Base-by-base conservation (phyloP, 2,888 invertebrate species). In the Bibio marci region DNA sequence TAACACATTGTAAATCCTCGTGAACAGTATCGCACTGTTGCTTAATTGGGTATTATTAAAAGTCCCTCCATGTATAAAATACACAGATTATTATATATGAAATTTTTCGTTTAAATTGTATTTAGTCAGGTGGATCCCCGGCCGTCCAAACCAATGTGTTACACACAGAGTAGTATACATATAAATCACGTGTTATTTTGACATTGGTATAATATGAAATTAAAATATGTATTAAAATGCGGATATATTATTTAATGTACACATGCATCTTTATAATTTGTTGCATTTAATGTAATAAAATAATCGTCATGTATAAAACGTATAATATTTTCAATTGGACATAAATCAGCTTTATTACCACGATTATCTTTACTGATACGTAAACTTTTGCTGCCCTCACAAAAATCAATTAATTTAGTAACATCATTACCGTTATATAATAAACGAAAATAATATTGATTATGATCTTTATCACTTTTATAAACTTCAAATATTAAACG, bases 401-500 rank as follows among this genome's bases (percentile, higher is more conserved):
- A 92, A 54, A 91, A 91, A 47, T 73, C 73, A 27, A 88, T 69
- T 48, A 76, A 72, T 50, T 73, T 72, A 0, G 92, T 92, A 0
- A 88, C 75, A 55, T 91, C 88, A 41, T 72, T 73, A 0, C 94
- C 94, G 50, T 92, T 90, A 46, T 80, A 78, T 12, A 92, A 65
- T 0, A 90, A 69, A 1, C 88, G 71, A 46, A 92, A 81, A 53
- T 80, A 87, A 54, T 80, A 82, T 55, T 74, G 58, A 54, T 63
- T 61, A 17, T 14, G 14, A 55, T 69, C 49, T 46, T 70, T 58
- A 59, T 78, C 65, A 46, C 76, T 77, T 47, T 77, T 75, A 51
- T 88, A 90, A 1, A 92, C 76, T 60, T 95, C 94, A 47, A 94
- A 78, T 3, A 87, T 73, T 48, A 94, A 67, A 39, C 94, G 66